Evolutionary conservation across 2,113 vertebrate species (phyloP).

Genomic region (Glaucidium brasilianum): DNA sequence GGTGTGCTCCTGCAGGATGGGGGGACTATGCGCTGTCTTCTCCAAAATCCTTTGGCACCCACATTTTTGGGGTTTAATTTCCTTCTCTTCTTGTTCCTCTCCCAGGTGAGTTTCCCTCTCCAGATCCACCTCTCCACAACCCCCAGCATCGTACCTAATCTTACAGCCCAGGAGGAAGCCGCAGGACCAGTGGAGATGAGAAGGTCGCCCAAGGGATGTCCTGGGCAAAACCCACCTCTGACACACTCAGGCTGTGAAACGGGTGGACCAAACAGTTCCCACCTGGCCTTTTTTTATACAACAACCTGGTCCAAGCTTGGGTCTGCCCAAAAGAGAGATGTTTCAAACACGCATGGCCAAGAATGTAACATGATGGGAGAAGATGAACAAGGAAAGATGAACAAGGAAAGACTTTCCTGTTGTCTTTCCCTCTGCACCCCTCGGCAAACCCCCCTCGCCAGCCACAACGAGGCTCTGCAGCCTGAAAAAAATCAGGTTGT

Average conservation of each 20-base stretch:
- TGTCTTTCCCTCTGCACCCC: not conserved
- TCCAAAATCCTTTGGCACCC: not conserved
- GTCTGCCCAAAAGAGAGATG: not conserved
- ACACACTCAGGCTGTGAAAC: not conserved
- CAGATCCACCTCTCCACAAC: too few relatives aligned
- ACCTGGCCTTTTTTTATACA: not conserved
- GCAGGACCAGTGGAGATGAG: not conserved
- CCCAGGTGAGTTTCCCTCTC: not conserved
- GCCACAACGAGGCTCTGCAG: not conserved
- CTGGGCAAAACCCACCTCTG: not conserved
- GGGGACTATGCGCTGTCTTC: not conserved
- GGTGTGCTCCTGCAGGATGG: not conserved
- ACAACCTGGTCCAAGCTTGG: not conserved
- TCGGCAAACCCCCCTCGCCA: not conserved
- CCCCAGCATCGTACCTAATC: accelerated
- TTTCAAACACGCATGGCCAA: not conserved
- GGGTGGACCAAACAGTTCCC: not conserved
- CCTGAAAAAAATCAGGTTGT: not conserved
- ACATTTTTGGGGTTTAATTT: not conserved
- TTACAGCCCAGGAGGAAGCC: not conserved
- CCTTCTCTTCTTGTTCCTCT: not conserved
- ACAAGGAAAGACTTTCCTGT: not conserved
- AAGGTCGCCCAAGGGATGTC: not conserved
- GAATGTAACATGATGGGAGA: accelerated
- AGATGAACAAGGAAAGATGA: not conserved